A percentile compares a stretch with the other conserved stretches of the same genome.
Evolutionary conservation across 2,888 invertebrate species (phyloP).

Genomic region (Agriopis leucophaearia): DNA sequence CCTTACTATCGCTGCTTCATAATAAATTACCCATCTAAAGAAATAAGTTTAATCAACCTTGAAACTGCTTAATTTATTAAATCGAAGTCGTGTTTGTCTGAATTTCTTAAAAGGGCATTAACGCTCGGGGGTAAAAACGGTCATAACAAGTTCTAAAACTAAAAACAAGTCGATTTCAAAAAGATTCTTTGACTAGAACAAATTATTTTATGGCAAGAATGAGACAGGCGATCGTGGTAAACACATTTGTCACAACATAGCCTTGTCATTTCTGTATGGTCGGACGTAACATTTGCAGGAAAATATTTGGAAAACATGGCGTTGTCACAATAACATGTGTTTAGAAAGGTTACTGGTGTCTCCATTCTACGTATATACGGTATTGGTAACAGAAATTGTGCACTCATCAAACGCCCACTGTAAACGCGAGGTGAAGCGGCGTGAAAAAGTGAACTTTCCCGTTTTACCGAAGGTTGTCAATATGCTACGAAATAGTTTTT

Average conservation of each 20-base stretch:
- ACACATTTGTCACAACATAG: constrained; percentile 67
- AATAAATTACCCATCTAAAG: background rate
- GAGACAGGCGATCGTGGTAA: constrained; percentile 54
- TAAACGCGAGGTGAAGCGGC: no score
- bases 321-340: constrained; percentile 8
- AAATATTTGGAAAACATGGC: constrained; percentile 14
- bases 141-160: constrained; percentile 37
- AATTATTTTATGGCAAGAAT: constrained; percentile 51
- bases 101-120: constrained; percentile 2
- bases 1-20: background rate
- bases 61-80: background rate
- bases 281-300: constrained; percentile 16
- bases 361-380: no score
- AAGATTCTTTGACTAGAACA: constrained; percentile 49
- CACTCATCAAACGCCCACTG: no score
- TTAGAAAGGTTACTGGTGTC: background rate
- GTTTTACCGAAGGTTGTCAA: no score
- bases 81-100: background rate
- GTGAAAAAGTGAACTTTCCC: no score
- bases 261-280: constrained; percentile 49
- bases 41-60: background rate
- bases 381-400: no score
- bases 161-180: constrained; percentile 49
- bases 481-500: no score
- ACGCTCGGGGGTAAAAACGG: constrained; percentile 18